These are phyloP conservation scores for Acromyrmex charruanus DNA, from an alignment of 1,140 invertebrate species.

Conservation along the genomic window DNA sequence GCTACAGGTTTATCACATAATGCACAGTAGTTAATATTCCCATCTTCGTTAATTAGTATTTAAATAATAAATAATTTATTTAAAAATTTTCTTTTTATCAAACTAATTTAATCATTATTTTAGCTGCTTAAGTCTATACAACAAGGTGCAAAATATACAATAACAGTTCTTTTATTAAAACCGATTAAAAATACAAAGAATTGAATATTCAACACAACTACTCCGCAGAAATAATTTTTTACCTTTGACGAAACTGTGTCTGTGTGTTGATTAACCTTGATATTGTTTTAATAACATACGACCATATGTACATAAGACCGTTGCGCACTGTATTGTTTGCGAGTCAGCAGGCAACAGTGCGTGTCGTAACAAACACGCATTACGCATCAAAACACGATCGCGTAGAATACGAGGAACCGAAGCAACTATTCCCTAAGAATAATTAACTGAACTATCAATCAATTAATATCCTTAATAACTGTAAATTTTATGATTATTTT, in stretches of 20 bases:
- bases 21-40: no score
- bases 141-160: no score
- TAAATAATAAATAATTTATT: neutral
- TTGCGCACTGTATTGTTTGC: neutral
- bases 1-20: no score
- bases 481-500: neutral
- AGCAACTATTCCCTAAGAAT: neutral
- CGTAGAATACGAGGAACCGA: neutral
- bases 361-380: neutral
- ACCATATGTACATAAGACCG: neutral
- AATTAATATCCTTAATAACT: no score
- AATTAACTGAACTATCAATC: neutral
- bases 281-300: neutral
- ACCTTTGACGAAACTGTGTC: neutral
- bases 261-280: neutral
- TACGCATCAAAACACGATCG: neutral
- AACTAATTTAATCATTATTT: neutral
- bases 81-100: neutral
- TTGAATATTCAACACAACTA: neutral
- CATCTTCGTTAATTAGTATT: no score
- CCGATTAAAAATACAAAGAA: neutral
- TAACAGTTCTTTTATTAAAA: slow-evolving; percentile 3
- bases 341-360: neutral
- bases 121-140: neutral
- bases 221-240: neutral